These are phyloP conservation scores for Pandemis cinnamomeana DNA, from an alignment of 2,888 invertebrate species.

Conservation along the genomic window DNA sequence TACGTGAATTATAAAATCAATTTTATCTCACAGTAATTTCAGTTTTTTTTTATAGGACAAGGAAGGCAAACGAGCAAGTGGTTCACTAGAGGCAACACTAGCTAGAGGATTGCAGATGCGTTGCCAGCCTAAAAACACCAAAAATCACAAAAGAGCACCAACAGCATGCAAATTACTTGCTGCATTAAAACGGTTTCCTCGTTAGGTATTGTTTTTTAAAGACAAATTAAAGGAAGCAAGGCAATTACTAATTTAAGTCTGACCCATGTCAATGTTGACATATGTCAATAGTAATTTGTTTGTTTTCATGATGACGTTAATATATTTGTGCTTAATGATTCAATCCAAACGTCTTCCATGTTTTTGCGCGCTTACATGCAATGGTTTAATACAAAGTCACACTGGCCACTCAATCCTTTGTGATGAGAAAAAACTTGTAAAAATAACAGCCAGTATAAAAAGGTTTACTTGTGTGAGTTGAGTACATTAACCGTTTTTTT, in stretches of 20 bases:
- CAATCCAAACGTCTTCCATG: background rate
- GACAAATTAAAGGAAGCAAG: background rate
- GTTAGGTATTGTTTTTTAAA: background rate
- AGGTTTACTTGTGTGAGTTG: background rate
- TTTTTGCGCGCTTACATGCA: background rate
- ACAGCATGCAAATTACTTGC: too few relatives aligned
- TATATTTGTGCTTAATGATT: background rate
- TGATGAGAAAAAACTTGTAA: background rate
- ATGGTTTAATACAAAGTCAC: background rate
- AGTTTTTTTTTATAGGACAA: too few relatives aligned
- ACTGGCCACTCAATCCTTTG: background rate
- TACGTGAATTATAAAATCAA: too few relatives aligned
- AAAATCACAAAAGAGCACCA: too few relatives aligned
- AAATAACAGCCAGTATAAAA: background rate
- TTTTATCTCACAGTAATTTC: too few relatives aligned
- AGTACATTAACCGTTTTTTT: too few relatives aligned
- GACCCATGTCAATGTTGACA: slow-evolving; percentile 3
- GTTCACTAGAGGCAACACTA: too few relatives aligned
- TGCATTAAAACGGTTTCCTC: too few relatives aligned
- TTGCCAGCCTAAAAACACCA: too few relatives aligned
- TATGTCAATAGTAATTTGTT: background rate
- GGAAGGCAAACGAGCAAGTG: too few relatives aligned
- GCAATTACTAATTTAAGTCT: background rate
- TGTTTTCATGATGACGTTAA: slow-evolving; percentile 5
- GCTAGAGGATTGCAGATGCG: too few relatives aligned